Base-by-base conservation (phyloP, 1,140 invertebrate species). In the Hyposmocoma kahamanoa region DNA sequence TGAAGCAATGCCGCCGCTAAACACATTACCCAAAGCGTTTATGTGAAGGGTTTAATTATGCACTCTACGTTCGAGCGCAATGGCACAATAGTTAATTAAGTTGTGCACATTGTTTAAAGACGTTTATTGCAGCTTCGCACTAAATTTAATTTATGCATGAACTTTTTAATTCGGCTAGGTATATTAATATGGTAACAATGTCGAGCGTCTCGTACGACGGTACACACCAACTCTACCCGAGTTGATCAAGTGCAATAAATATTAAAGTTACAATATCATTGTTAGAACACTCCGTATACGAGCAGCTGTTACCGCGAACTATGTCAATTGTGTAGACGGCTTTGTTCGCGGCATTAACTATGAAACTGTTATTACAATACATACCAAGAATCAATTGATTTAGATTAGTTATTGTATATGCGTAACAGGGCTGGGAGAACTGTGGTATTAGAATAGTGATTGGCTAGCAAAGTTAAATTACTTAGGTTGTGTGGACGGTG, bases 181-280 rank as follows among this genome's bases (percentile, higher is more conserved):
- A 52, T 52, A 47, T 32, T 38, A n/a, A n/a, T n/a, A n/a, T n/a
- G n/a, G n/a, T n/a, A n/a, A n/a, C n/a, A 56, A 52, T 42, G 26
- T 26, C 41, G 32, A 56, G 42, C 43, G 53, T 47, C 48, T 6
- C 32, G 18, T 36, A 36, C 39, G 15, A 26, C 24, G 22, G 45
- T 18, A 38, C n/a, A 11, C 44, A 45, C 24, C 59, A 70, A 70
- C 56, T 73, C 69, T 66, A 57, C 47, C 62, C 36, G 64, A 75
- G 73, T 84, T 80, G 71, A 81, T 82, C 67, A 81, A 81, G 70
- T 73, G 70, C 75, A 76, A 84, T 84, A 84, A 84, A 84, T 84
- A 84, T 84, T 84, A 81, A 82, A 84, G 73, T 78, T 82, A 73
- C 72, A 72, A 74, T 82, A 81, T 77, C 74, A 79, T 84, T 81